phyloP scores from a whole-genome alignment of 2,797 vertebrate species.

The Takifugu ocellatus region DNA sequence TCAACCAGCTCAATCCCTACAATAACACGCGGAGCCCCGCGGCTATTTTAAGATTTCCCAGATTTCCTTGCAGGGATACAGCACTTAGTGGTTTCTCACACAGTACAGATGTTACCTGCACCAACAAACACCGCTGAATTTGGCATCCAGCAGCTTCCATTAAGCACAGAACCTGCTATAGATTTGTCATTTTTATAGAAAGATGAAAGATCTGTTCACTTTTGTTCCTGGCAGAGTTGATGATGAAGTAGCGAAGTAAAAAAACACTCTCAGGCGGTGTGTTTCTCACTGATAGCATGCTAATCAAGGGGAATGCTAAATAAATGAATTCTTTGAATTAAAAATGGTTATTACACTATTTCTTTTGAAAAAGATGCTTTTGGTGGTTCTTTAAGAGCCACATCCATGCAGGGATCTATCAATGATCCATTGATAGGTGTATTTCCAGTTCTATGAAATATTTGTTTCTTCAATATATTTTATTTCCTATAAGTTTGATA shows the following conservation, averaged over 20 bases:
- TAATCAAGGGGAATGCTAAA: no score
- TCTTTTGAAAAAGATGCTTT: no score
- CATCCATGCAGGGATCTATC: no score
- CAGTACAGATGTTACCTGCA: conserved; percentile 32
- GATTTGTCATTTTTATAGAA: conserved; percentile 40
- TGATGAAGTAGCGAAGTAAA: neutral
- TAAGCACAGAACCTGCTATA: conserved; percentile 39
- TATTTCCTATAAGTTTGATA: conserved; percentile 2
- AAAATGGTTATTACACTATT: no score
- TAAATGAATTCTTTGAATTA: no score
- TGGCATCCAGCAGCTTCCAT: conserved; percentile 52
- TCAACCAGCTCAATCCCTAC: conserved; percentile 77
- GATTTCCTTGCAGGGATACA: conserved; percentile 69
- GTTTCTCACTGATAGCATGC: no score
- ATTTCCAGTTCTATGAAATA: no score
- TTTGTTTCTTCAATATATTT: conserved; percentile 5
- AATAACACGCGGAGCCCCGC: conserved; percentile 73
- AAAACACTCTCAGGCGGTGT: no score
- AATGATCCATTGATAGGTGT: no score
- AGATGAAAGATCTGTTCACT: neutral
- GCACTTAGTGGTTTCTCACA: conserved; percentile 72
- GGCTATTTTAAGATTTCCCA: conserved; percentile 80
- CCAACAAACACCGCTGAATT: conserved; percentile 25
- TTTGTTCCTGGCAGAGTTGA: neutral
- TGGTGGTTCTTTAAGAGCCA: no score